Evolutionary conservation across 2,797 vertebrate species (phyloP).

Genomic region (Strix occidentalis): DNA sequence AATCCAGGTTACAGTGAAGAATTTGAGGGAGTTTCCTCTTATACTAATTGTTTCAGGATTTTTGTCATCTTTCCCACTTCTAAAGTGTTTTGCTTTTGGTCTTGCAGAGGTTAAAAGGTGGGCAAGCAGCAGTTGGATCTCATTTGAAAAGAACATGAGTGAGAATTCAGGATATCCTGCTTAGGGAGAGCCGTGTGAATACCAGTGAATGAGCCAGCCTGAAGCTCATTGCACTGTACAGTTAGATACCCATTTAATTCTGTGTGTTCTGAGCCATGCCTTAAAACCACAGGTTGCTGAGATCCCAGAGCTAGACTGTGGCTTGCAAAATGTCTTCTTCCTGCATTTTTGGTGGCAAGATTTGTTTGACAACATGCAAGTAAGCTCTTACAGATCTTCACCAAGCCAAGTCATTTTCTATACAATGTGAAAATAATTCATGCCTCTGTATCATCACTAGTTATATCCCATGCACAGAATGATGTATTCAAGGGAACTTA

Average conservation of each 20-base stretch:
- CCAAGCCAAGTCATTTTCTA: neutral
- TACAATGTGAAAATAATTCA: neutral
- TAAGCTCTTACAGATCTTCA: neutral
- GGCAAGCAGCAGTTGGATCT: neutral
- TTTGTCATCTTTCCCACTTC: neutral
- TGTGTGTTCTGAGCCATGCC: neutral
- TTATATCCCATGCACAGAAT: neutral
- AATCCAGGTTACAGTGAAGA: neutral
- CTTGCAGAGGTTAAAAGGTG: slow-evolving; percentile 34
- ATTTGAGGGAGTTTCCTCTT: neutral
- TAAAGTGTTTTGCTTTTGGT: neutral
- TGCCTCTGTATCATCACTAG: neutral
- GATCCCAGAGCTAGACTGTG: neutral
- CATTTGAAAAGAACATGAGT: neutral
- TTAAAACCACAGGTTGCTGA: neutral
- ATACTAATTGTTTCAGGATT: neutral
- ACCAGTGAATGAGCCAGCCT: neutral
- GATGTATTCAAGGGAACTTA: neutral
- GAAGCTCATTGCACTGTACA: neutral
- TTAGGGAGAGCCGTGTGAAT: neutral
- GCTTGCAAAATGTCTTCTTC: neutral
- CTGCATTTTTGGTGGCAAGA: neutral
- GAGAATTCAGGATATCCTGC: slow-evolving; percentile 32
- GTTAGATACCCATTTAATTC: neutral
- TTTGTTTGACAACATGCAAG: neutral